Evolutionary conservation across 2,797 vertebrate species (phyloP).

Genomic region (Triplophysa yarkandensis): DNA sequence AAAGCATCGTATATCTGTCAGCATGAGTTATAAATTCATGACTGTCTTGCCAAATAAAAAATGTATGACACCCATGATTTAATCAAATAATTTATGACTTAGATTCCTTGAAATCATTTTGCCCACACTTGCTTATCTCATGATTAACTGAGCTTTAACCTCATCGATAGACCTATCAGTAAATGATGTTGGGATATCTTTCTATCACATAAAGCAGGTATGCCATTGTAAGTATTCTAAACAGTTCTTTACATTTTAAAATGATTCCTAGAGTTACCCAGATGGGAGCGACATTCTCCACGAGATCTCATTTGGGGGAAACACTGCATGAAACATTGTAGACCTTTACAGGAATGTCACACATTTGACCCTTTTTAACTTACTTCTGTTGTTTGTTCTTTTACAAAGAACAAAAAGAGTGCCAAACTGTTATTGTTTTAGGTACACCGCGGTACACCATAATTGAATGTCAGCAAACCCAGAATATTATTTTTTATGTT

Average conservation of each 20-base stretch:
- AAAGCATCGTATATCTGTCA: background rate
- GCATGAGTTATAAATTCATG: background rate
- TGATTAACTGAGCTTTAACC: background rate
- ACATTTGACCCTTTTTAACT: too few species aligned
- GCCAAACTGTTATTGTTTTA: too few species aligned
- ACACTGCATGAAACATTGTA: background rate
- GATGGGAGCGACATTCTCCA: background rate
- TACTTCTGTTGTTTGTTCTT: too few species aligned
- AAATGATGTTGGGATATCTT: background rate
- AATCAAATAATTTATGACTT: background rate
- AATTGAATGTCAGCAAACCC: too few species aligned
- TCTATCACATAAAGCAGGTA: background rate
- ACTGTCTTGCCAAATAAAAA: background rate
- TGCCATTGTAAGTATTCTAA: background rate
- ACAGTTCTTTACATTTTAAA: background rate
- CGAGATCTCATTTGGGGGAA: background rate
- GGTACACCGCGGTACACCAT: too few species aligned
- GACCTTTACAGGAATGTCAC: slow-evolving; percentile 1
- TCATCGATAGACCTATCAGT: background rate
- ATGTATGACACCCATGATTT: slow-evolving; percentile 11
- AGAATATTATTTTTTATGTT: too few species aligned
- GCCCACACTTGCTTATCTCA: background rate
- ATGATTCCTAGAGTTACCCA: background rate
- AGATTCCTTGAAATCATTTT: background rate
- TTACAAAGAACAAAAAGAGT: too few species aligned